These are phyloP conservation scores for Myripristis jacobus DNA, from an alignment of 2,797 vertebrate genomes.

Conservation along the genomic window DNA sequence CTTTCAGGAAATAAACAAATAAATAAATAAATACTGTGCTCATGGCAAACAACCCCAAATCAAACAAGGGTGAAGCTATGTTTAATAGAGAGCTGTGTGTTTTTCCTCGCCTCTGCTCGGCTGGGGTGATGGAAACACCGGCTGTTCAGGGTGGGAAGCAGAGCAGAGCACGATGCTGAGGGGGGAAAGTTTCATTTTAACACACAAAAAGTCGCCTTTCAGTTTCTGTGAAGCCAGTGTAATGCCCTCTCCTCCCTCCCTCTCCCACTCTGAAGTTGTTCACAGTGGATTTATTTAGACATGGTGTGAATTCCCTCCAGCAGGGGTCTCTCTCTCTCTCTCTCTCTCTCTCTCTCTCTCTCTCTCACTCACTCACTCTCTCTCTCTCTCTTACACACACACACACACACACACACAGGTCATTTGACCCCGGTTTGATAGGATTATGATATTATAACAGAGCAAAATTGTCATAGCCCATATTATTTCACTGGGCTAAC, in stretches of 20 bases:
- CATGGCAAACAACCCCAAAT: constrained; percentile 46
- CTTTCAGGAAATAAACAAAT: background rate
- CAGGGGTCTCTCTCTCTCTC: constrained; percentile 37
- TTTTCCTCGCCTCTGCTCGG: background rate
- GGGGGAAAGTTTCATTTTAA: background rate
- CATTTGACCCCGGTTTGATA: too few species aligned
- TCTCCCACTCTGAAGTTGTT: constrained; percentile 20
- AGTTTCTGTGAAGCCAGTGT: constrained; percentile 16
- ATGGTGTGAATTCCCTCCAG: constrained; percentile 58
- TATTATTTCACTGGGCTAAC: too few species aligned
- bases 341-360: too few species aligned
- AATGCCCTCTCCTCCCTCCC: constrained; percentile 6
- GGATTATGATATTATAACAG: too few species aligned
- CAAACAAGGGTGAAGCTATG: constrained; percentile 21
- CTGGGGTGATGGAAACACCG: background rate
- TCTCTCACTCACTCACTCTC: too few species aligned
- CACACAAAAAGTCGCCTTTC: background rate
- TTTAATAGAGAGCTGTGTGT: background rate
- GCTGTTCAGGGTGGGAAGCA: background rate
- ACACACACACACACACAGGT: too few species aligned
- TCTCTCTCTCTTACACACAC: too few species aligned
- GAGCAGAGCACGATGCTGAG: background rate
- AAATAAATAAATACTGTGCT: constrained; percentile 43
- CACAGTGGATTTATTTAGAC: constrained; percentile 30
- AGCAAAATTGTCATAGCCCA: too few species aligned